Conservation (phyloP, 2,113 vertebrate genomes). For the Eira barbara region DNA sequence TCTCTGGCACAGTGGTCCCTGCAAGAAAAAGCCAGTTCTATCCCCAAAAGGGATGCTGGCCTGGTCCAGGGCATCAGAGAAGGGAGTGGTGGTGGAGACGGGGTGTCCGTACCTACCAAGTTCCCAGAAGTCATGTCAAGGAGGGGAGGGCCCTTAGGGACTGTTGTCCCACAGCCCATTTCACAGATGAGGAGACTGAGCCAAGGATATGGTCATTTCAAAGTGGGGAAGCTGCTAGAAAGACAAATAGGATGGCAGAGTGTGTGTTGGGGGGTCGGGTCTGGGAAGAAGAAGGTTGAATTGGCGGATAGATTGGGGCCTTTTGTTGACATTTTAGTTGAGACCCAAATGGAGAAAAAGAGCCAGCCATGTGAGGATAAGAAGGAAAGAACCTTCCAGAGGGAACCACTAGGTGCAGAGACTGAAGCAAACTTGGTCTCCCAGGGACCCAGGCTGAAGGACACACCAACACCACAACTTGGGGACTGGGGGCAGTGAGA, state of each 20-base stretch:
- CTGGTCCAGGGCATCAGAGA: neutral
- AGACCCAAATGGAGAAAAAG: neutral
- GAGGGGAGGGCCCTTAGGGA: neutral
- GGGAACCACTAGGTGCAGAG: neutral
- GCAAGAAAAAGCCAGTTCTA: neutral
- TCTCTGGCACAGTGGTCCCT: neutral
- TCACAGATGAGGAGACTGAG: neutral
- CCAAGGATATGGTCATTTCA: neutral
- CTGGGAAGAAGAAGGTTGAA: neutral
- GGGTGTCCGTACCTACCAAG: neutral
- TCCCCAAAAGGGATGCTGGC: neutral
- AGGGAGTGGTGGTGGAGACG: accelerated
- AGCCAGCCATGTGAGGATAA: neutral
- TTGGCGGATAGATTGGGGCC: neutral
- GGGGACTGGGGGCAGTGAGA: neutral
- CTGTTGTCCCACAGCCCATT: neutral
- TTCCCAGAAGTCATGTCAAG: neutral
- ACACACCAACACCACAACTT: neutral
- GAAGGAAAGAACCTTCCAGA: neutral
- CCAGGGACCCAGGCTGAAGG: neutral
- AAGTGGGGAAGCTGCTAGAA: neutral
- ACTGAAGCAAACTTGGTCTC: neutral
- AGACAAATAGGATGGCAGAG: neutral
- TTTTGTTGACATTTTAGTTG: neutral
- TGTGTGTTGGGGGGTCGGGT: neutral